These are phyloP conservation scores for Argyrosomus regius DNA, from an alignment of 2,797 vertebrate genomes.

Conservation along the genomic window DNA sequence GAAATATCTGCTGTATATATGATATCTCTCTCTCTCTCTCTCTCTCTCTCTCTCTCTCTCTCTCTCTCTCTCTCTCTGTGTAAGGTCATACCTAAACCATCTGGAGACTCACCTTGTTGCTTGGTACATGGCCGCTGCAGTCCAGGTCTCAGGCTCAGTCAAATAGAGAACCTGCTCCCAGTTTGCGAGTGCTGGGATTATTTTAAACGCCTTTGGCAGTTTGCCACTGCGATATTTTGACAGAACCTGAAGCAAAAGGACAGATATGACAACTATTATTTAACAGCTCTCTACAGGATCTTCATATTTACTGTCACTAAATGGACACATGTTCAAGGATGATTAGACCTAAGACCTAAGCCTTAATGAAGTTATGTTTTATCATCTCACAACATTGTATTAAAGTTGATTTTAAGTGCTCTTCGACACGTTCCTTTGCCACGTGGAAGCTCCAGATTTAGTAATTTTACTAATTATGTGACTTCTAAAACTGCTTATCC, in stretches of 20 bases:
- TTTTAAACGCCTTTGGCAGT: slow-evolving; percentile 98
- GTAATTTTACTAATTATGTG: too few relatives aligned
- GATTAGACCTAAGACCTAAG: too few relatives aligned
- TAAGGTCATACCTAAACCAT: not conserved
- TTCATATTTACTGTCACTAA: not conserved
- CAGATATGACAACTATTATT: slow-evolving; percentile 10
- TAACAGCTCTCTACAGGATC: not conserved
- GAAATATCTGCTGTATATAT: not conserved
- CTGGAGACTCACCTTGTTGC: slow-evolving; percentile 90
- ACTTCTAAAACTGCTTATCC: too few relatives aligned
- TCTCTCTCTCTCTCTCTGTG: not conserved
- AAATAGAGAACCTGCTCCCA: slow-evolving; percentile 99
- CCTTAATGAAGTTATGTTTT: too few relatives aligned
- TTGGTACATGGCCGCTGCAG: slow-evolving; percentile 97
- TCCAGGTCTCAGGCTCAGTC: slow-evolving; percentile 95
- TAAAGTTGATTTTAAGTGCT: too few relatives aligned
- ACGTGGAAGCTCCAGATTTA: too few relatives aligned
- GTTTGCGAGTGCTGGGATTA: slow-evolving; percentile 95
- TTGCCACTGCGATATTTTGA: slow-evolving; percentile 97
- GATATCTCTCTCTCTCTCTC: not conserved
- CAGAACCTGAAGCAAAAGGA: slow-evolving; percentile 86
- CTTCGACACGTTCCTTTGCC: too few relatives aligned
- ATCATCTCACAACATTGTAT: too few relatives aligned
- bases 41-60: too few relatives aligned
- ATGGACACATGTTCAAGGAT: not conserved